Conservation (phyloP, 2,888 invertebrate species). For the Morpho deidamia region DNA sequence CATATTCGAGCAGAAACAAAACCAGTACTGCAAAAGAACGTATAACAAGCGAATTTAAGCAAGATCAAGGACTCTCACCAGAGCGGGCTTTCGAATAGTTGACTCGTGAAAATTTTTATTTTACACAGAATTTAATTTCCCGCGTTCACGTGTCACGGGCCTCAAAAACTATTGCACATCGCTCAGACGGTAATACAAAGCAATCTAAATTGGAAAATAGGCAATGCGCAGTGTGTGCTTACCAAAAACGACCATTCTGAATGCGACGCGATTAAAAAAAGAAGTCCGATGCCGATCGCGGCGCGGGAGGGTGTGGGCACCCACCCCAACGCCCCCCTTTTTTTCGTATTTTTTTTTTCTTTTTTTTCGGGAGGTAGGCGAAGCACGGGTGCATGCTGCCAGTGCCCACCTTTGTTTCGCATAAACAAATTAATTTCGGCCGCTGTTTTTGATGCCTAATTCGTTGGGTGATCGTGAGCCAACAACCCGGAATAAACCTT, state of each 20-base stretch:
- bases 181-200: slow-evolving; percentile 77
- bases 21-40: slow-evolving; percentile 16
- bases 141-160: slow-evolving; percentile 65
- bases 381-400: slow-evolving; percentile 73
- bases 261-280: slow-evolving; percentile 78
- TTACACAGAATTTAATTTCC: slow-evolving; percentile 68
- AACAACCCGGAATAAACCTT: slow-evolving; percentile 27
- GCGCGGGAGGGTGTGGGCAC: slow-evolving; percentile 60
- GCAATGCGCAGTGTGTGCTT: slow-evolving; percentile 78
- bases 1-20: slow-evolving; percentile 6
- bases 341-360: slow-evolving; percentile 54
- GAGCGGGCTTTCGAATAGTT: slow-evolving; percentile 13
- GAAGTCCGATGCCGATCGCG: slow-evolving; percentile 77
- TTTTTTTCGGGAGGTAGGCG: slow-evolving; percentile 74
- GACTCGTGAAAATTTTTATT: slow-evolving; percentile 30
- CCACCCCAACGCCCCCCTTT: slow-evolving; percentile 48
- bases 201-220: slow-evolving; percentile 79
- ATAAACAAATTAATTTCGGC: slow-evolving; percentile 79
- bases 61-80: slow-evolving; percentile 21
- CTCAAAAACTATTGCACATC: slow-evolving; percentile 77
- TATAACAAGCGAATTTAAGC: slow-evolving; percentile 16
- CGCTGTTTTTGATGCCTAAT: slow-evolving; percentile 76
- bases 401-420: slow-evolving; percentile 77
- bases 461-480: slow-evolving; percentile 55
- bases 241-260: slow-evolving; percentile 75